Evolutionary conservation across 2,797 vertebrate genomes (phyloP).

Genomic region (Eulemur mongoz): DNA sequence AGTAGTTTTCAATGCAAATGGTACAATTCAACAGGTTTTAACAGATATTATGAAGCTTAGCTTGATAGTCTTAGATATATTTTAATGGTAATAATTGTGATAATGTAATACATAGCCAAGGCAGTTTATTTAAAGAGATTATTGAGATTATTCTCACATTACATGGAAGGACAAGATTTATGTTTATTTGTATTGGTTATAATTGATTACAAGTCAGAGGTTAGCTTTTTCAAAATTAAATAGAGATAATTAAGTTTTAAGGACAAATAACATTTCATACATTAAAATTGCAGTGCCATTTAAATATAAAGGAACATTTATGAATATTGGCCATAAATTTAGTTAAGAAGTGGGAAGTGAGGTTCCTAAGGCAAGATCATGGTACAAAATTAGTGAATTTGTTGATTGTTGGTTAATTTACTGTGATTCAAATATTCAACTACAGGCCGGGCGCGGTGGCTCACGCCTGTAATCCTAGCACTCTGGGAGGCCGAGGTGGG

Average conservation of each 20-base stretch:
- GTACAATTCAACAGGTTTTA: constrained; percentile 72
- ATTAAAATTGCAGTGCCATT: not conserved
- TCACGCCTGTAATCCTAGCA: no score
- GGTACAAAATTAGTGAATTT: not conserved
- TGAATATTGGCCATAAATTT: constrained; percentile 11
- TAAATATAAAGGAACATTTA: not conserved
- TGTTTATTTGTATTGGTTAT: not conserved
- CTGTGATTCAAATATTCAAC: not conserved
- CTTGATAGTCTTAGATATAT: constrained; percentile 6
- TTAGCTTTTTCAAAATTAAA: not conserved
- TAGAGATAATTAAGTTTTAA: not conserved
- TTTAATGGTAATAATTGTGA: not conserved
- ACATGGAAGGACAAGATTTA: not conserved
- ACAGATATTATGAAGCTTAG: not conserved
- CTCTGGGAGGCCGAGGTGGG: no score
- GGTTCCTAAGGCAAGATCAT: not conserved
- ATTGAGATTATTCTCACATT: constrained; percentile 5
- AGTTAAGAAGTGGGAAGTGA: not conserved
- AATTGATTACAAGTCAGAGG: not conserved
- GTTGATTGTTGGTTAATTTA: constrained; percentile 31
- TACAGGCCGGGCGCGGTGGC: not conserved
- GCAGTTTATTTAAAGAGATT: not conserved
- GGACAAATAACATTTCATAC: not conserved
- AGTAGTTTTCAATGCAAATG: constrained; percentile 55
- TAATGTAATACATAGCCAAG: not conserved